Conservation (phyloP, 1,140 invertebrate genomes). For the Micrasema minimum region DNA sequence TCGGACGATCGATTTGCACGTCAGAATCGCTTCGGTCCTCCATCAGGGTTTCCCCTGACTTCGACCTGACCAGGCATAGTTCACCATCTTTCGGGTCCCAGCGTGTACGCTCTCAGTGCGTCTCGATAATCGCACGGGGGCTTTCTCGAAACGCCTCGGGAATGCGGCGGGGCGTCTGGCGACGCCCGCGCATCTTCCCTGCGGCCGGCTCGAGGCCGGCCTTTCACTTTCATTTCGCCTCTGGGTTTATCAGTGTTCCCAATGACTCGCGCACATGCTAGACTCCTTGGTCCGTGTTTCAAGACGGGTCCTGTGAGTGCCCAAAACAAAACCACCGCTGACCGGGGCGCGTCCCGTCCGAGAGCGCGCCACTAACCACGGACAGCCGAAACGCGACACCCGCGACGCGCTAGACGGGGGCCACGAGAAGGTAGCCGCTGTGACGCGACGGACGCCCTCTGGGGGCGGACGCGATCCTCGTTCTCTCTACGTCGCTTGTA, state of each 20-base stretch:
- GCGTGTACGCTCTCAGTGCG: slow-evolving; percentile 78
- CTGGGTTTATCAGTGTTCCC: slow-evolving; percentile 39
- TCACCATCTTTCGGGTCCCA: slow-evolving; percentile 92
- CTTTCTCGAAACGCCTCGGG: slow-evolving; percentile 61
- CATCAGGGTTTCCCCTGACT: slow-evolving; percentile 90
- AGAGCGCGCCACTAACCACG: slow-evolving; percentile 58
- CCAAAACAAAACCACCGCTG: slow-evolving; percentile 70
- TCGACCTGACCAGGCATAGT: slow-evolving; percentile 81
- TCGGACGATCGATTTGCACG: slow-evolving; percentile 92
- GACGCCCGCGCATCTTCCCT: slow-evolving; percentile 61
- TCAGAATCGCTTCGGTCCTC: slow-evolving; percentile 89
- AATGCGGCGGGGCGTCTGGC: slow-evolving; percentile 63
- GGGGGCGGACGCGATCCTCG: slow-evolving; percentile 34
- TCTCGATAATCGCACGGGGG: slow-evolving; percentile 63
- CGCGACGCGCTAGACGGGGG: slow-evolving; percentile 56
- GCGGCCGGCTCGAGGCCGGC: slow-evolving; percentile 61
- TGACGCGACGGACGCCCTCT: slow-evolving; percentile 55
- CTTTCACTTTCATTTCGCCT: slow-evolving; percentile 73
- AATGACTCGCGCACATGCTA: slow-evolving; percentile 84
- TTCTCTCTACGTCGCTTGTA: slow-evolving; percentile 40
- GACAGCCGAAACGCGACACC: slow-evolving; percentile 54
- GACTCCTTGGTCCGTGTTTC: slow-evolving; percentile 95
- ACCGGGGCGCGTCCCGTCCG: slow-evolving; percentile 63
- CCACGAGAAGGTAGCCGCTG: slow-evolving; percentile 57
- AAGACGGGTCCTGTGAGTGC: slow-evolving; percentile 85